Percentiles rank a stretch among this genome's conserved stretches.
Evolutionary conservation across 2,797 vertebrate species (phyloP).

Genomic region (Sebastes trivittatus): DNA sequence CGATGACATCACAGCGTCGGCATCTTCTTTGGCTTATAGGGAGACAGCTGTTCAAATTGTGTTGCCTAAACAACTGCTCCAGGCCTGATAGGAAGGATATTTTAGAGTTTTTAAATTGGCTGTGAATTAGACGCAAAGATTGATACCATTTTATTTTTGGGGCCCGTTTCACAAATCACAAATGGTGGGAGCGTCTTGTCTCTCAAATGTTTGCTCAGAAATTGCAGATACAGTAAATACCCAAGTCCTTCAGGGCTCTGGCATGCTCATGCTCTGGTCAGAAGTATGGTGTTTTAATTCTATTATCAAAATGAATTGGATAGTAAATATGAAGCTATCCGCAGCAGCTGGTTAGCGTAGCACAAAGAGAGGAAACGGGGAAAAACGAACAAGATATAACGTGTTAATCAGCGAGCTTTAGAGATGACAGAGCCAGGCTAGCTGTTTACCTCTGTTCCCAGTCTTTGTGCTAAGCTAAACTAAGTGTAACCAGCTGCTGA

Average conservation of each 20-base stretch:
- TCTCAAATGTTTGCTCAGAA: not conserved
- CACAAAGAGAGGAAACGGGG: not conserved
- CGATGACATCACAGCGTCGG: not conserved
- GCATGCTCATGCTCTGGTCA: not conserved
- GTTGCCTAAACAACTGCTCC: not conserved
- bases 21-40: constrained; percentile 13
- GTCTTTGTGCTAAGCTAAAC: not conserved
- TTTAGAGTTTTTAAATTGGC: not conserved
- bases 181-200: not conserved
- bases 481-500: not conserved
- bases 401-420: not conserved
- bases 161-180: not conserved
- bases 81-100: not conserved
- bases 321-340: no score
- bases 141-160: not conserved
- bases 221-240: not conserved
- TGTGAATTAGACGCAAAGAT: not conserved
- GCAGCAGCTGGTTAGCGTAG: not conserved
- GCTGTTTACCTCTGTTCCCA: not conserved
- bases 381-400: not conserved
- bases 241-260: not conserved
- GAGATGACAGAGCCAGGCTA: not conserved
- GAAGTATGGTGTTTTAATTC: not conserved
- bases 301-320: not conserved
- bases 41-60: constrained; percentile 18